phyloP scores from a whole-genome alignment of 2,797 vertebrate genomes.

The Distichodus sexfasciatus region DNA sequence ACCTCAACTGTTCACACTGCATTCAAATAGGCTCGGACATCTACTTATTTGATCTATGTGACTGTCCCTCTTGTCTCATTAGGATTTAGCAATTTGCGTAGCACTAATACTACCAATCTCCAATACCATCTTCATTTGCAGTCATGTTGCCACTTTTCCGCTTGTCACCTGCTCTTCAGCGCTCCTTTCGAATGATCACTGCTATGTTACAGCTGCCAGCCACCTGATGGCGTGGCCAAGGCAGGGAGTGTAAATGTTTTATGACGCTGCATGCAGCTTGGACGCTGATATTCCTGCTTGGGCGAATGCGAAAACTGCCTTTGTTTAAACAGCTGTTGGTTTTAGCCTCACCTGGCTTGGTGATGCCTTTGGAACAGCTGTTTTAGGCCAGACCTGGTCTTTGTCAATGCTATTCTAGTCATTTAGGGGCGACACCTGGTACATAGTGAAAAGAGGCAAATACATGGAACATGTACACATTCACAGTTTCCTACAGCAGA shows the following conservation, averaged over 20 bases:
- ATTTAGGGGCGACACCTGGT: slow-evolving; percentile 13
- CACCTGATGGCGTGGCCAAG: slow-evolving; percentile 40
- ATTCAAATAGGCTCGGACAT: no score
- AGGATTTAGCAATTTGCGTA: neutral
- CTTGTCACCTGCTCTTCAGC: neutral
- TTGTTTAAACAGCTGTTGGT: slow-evolving; percentile 81
- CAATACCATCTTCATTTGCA: neutral
- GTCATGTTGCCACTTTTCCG: neutral
- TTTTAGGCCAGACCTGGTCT: slow-evolving; percentile 58
- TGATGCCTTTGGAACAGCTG: slow-evolving; percentile 58
- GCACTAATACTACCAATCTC: neutral
- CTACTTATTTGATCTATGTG: no score
- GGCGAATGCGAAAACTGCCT: slow-evolving; percentile 68
- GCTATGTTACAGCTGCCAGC: slow-evolving; percentile 9
- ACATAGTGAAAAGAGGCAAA: neutral
- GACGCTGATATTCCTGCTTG: slow-evolving; percentile 60
- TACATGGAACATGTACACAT: neutral
- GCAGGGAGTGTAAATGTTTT: slow-evolving; percentile 60
- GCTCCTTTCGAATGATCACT: neutral
- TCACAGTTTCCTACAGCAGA: neutral
- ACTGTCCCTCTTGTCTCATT: no score
- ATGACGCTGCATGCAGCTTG: slow-evolving; percentile 51
- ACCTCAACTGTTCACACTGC: neutral
- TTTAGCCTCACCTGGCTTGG: slow-evolving; percentile 47
- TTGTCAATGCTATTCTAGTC: neutral